Evolutionary conservation across 2,888 invertebrate species (phyloP), one percentile per base, ranked within the genome.

Genomic region (Zhuqinia jingwanae): DNA sequence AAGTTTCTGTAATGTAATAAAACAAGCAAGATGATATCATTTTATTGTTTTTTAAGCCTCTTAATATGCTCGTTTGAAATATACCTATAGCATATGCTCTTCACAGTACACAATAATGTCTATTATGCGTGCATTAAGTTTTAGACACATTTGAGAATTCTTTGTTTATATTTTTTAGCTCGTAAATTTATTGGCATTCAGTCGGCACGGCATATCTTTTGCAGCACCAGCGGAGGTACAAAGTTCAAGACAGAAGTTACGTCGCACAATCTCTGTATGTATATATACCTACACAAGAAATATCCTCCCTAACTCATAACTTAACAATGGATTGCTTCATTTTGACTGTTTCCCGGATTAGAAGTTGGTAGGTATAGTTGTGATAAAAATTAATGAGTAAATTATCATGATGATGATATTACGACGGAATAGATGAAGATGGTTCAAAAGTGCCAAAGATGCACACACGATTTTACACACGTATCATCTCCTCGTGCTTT

Each of bases 11-110:
- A 2, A 3, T 42, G 42, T 36, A 42, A 20, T 42, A 17, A 36
- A 17, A 42, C n/a, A 30, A 27, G 27, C 45, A 68, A 68, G 45
- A 68, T 68, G 20, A 68, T 22, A 68, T 68, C 45, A n/a, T 45
- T 68, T 68, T 45, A 68, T 68, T 45, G 20, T 22, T 36, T 6
- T 36, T 36, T 36, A 6, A 8, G 3, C 36, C 8, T 3, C 53
- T 13, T 47, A n/a, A 5, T 42, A n/a, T n/a, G 42, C 42, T 42
- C 42, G 5, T 42, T 42, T 42, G 47, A 47, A 47, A 45, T 45
- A 45, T 45, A 45, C 6, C 8, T 45, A 45, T 45, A 45, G 45
- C 45, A 42, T 42, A 42, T 42, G 45, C 11, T 42, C 5, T 42
- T 5, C 11, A 42, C 45, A 42, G n/a, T n/a, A 3, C 8, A 36